These are phyloP conservation scores for Forbesichthys papilliferus DNA, from an alignment of 2,113 vertebrate genomes.

Conservation along the genomic window DNA sequence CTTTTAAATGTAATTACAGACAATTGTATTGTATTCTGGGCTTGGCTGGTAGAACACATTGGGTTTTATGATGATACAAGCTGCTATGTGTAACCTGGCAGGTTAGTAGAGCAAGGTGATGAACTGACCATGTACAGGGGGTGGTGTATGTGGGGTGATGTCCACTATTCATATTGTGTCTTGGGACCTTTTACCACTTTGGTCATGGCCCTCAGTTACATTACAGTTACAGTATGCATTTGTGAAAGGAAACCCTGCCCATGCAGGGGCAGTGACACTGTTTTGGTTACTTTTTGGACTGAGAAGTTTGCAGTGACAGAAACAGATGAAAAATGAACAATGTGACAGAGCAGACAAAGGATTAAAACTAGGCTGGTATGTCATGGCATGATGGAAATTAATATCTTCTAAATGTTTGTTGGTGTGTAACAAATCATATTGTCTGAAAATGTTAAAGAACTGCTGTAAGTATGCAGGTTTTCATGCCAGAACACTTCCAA, in stretches of 20 bases:
- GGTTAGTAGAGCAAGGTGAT: background rate
- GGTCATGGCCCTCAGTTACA: background rate
- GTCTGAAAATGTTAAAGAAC: too few relatives aligned
- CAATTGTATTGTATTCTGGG: too few relatives aligned
- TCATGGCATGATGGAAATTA: background rate
- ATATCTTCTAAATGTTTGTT: too few relatives aligned
- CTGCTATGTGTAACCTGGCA: background rate
- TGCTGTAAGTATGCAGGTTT: too few relatives aligned
- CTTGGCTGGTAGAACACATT: too few relatives aligned
- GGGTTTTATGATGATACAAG: too few relatives aligned
- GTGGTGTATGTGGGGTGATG: background rate
- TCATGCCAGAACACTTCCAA: too few relatives aligned
- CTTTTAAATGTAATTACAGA: too few relatives aligned
- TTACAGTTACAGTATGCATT: slow-evolving; percentile 7
- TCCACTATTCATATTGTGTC: background rate
- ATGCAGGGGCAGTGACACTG: background rate
- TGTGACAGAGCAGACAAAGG: background rate
- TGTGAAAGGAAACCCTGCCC: slow-evolving; percentile 47
- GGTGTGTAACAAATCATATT: too few relatives aligned
- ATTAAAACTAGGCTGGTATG: background rate
- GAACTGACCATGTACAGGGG: too few relatives aligned
- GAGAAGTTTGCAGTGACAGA: background rate
- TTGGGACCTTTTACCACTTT: background rate
- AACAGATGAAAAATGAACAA: slow-evolving; percentile 17
- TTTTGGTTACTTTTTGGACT: background rate